Percentiles rank a stretch among this genome's conserved stretches.
phyloP scores from a whole-genome alignment of 2,113 vertebrate genomes.

The Trogon surrucura region DNA sequence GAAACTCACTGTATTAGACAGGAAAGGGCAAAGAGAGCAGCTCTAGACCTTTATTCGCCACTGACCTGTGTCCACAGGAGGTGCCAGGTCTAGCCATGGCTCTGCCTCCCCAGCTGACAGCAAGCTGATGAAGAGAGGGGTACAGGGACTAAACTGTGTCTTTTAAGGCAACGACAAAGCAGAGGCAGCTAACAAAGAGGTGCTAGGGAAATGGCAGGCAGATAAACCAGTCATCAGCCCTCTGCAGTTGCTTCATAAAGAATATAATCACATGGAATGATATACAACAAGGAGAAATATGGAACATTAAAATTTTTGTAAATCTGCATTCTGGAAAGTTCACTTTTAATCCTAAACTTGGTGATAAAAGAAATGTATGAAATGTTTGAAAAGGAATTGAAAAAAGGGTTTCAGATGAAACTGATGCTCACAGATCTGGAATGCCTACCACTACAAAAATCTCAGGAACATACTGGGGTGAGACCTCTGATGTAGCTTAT shows the following conservation, averaged over 20 bases:
- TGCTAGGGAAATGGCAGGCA: background rate
- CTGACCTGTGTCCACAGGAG: background rate
- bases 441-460: background rate
- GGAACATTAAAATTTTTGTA: background rate
- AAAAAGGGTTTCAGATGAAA: conserved; percentile 24
- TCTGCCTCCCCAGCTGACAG: background rate
- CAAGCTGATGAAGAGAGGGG: background rate
- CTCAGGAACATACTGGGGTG: background rate
- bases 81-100: background rate
- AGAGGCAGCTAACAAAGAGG: background rate
- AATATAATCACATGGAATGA: background rate
- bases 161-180: background rate
- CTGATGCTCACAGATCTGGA: background rate
- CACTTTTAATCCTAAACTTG: background rate
- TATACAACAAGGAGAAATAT: background rate
- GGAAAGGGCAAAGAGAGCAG: background rate
- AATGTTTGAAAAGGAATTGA: background rate
- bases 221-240: background rate
- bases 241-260: background rate
- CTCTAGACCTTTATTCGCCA: background rate
- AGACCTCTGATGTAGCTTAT: background rate
- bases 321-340: background rate
- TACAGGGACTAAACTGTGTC: background rate
- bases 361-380: background rate
- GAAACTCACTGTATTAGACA: background rate